Evolutionary conservation across 2,888 invertebrate species (phyloP), one percentile per base, ranked within the genome.

Genomic region (Stenolophus ochropezus): DNA sequence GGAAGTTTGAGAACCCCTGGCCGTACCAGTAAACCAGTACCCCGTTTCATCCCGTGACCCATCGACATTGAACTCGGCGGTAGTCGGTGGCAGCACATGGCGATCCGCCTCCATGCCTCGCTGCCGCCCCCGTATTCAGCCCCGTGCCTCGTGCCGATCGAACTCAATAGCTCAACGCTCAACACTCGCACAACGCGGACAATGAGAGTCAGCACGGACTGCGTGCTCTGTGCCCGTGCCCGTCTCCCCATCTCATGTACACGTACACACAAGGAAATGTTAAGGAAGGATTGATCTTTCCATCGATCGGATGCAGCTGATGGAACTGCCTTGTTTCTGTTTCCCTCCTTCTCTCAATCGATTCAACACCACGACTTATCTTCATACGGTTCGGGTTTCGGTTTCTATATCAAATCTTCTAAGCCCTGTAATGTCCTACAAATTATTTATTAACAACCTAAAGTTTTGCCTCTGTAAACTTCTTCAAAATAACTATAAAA

Each of bases 21-120:
- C 20, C 56, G 25, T 61, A 23, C 61, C 21, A 61, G 25, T 61
- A 61, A 61, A 61, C 61, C 61, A 61, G 61, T 61, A 61, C 21
- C 21, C 61, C 61, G 61, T 49, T 65, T 81, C 65, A 73, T 76
- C 51, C 69, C 76, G 75, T 61, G 73, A 73, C 73, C 73, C 51
- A 73, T 21, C 73, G 73, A 73, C 73, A 73, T 73, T 73, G 73
- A 73, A 73, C 73, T 73, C 71, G 8, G 47, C 49, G 23, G 25
- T n/a, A 16, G 5, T 42, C 71, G 47, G n/a, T 16, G 8, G 49
- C 73, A 73, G 47, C 73, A 69, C 65, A 69, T 69, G 65, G 33
- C 65, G 65, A 16, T 65, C 20, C 21, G 23, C 21, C 56, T 11
- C 20, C 21, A 16, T n/a, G 33, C n/a, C 16, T 33, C 33, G 14